These are phyloP conservation scores for Cloeon dipterum DNA, from an alignment of 2,888 invertebrate species.

Conservation along the genomic window DNA sequence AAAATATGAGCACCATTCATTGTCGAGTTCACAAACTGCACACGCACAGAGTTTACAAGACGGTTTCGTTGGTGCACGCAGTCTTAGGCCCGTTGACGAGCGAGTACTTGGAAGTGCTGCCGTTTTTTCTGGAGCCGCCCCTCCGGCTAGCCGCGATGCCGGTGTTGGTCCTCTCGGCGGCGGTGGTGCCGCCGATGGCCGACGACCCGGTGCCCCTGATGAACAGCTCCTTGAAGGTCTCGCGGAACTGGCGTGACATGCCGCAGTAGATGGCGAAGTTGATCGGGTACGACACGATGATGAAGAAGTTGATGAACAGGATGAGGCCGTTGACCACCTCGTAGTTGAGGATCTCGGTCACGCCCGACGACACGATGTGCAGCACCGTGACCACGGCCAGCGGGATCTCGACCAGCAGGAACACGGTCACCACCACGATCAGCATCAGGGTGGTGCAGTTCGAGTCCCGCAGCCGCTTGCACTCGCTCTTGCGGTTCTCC, in stretches of 20 bases:
- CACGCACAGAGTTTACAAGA: too few species aligned
- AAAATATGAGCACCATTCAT: too few species aligned
- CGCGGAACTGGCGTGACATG: conserved; percentile 84
- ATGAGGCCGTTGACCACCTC: conserved; percentile 54
- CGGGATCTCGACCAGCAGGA: conserved; percentile 62
- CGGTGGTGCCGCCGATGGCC: background rate
- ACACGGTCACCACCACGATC: conserved; percentile 67
- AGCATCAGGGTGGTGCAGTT: conserved; percentile 75
- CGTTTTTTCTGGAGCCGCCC: conserved; percentile 31
- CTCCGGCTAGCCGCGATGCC: conserved; percentile 10
- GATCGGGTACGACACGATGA: conserved; percentile 74
- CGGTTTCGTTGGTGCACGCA: conserved; percentile 65
- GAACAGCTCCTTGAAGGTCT: conserved; percentile 54
- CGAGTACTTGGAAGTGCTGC: conserved; percentile 50
- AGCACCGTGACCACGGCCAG: conserved; percentile 59
- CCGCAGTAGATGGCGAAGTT: conserved; percentile 93
- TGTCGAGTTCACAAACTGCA: too few species aligned
- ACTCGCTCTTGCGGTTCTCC: conserved; percentile 55
- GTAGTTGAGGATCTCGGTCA: conserved; percentile 50
- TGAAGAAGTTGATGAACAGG: conserved; percentile 71
- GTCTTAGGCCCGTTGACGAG: conserved; percentile 54
- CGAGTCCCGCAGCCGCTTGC: conserved; percentile 50
- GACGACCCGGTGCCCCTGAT: background rate
- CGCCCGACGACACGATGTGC: conserved; percentile 55
- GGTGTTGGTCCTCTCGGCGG: background rate